Conservation (phyloP, 2,113 vertebrate species). For the Castor canadensis region DNA sequence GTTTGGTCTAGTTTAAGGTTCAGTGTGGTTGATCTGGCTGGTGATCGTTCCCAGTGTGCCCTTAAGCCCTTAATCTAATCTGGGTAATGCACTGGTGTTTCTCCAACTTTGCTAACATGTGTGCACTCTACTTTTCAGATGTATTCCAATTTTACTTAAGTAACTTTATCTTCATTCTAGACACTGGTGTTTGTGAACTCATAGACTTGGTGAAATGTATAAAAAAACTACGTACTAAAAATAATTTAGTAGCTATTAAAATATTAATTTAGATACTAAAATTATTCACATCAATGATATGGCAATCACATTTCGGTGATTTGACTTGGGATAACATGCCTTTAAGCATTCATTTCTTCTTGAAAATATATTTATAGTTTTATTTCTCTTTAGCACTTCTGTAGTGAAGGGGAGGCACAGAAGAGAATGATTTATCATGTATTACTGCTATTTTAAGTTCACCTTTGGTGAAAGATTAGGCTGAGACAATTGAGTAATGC, state of each 20-base stretch:
- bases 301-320: not conserved
- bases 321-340: not conserved
- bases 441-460: too few species aligned
- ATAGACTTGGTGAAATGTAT: not conserved
- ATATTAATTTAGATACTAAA: not conserved
- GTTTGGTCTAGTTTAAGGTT: not conserved
- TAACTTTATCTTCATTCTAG: not conserved
- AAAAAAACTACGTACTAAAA: not conserved
- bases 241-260: not conserved
- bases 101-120: not conserved
- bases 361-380: not conserved
- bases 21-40: not conserved
- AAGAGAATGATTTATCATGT: too few species aligned
- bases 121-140: not conserved
- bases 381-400: too few species aligned
- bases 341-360: not conserved
- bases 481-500: not conserved
- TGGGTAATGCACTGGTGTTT: not conserved
- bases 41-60: not conserved
- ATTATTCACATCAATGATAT: not conserved
- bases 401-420: too few species aligned
- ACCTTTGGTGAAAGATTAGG: not conserved
- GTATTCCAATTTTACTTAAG: not conserved
- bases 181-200: not conserved
- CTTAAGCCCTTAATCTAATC: not conserved